Conservation (phyloP, 1,140 invertebrate species). For the Drosophila tristis region DNA sequence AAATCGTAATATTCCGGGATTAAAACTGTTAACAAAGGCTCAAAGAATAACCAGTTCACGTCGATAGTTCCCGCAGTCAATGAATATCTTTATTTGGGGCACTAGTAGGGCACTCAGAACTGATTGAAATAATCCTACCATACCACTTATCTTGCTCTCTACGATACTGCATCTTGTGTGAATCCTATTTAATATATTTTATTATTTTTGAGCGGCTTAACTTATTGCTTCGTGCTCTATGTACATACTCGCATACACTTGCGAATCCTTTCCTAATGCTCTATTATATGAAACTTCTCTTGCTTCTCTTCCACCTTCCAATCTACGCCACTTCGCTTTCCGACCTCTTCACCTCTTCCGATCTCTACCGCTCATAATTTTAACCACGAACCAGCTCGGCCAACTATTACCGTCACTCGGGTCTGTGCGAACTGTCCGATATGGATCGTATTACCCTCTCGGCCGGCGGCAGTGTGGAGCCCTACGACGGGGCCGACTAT, state of each 20-base stretch:
- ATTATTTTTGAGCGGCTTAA: slow-evolving; percentile 26
- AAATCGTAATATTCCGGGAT: no score
- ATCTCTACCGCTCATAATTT: slow-evolving; percentile 78
- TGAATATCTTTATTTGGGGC: no score
- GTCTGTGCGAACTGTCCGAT: slow-evolving; percentile 93
- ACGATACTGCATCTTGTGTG: no score
- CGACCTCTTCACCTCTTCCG: slow-evolving; percentile 46
- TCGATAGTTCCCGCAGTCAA: no score
- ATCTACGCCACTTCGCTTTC: slow-evolving; percentile 17
- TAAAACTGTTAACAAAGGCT: no score
- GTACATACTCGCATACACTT: slow-evolving; percentile 11
- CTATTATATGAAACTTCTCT: slow-evolving; percentile 29
- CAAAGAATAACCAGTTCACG: no score
- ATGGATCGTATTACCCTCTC: slow-evolving; percentile 95
- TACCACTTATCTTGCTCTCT: no score
- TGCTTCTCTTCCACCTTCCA: slow-evolving; percentile 33
- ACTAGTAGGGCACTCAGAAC: no score
- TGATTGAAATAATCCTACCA: background rate
- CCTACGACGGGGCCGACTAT: slow-evolving; percentile 91
- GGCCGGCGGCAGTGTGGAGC: slow-evolving; percentile 89
- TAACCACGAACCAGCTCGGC: slow-evolving; percentile 89
- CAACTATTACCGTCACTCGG: slow-evolving; percentile 93
- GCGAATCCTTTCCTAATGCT: slow-evolving; percentile 46
- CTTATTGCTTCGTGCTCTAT: slow-evolving; percentile 18
- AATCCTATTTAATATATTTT: background rate